A percentile compares a stretch with the other conserved stretches of the same genome.
These are phyloP conservation scores for Apostichopus californicus DNA, from an alignment of 35 echinoderm and acorn worm species.

Conservation along the genomic window DNA sequence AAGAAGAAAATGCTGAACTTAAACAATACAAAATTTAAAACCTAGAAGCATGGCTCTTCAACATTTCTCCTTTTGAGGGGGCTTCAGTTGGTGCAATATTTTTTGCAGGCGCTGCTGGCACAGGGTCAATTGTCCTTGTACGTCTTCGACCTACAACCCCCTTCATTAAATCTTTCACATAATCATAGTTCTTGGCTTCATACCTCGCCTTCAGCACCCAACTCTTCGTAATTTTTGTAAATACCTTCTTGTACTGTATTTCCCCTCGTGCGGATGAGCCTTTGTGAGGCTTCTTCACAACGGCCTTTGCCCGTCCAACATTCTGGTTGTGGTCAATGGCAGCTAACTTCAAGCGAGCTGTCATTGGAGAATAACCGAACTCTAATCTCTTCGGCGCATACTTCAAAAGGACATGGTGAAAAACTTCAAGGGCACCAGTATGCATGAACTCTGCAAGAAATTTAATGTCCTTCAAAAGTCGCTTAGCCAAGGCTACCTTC, in stretches of 20 bases:
- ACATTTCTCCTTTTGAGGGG: too few relatives aligned
- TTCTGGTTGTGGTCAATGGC: slow-evolving; percentile 36
- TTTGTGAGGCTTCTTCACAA: slow-evolving; percentile 2
- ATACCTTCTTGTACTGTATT: not conserved
- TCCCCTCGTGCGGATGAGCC: not conserved
- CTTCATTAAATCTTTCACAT: not conserved
- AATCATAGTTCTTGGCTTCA: not conserved
- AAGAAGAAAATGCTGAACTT: too few relatives aligned
- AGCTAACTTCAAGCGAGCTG: not conserved
- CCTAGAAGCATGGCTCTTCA: too few relatives aligned
- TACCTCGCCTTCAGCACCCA: slow-evolving; percentile 31
- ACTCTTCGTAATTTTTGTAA: not conserved
- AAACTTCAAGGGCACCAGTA: slow-evolving; percentile 11
- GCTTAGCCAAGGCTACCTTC: not conserved
- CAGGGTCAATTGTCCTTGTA: too few relatives aligned
- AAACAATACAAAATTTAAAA: too few relatives aligned
- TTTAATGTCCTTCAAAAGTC: not conserved
- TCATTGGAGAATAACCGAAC: not conserved
- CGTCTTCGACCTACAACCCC: too few relatives aligned
- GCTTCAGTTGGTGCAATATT: too few relatives aligned
- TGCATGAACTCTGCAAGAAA: not conserved
- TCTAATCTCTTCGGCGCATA: slow-evolving; percentile 45
- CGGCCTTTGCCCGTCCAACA: not conserved
- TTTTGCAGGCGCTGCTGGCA: too few relatives aligned
- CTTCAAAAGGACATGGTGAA: slow-evolving; percentile 41